phyloP scores from a whole-genome alignment of 92 coral and sea anemone genomes.

The Umimayanthus kanabou region DNA sequence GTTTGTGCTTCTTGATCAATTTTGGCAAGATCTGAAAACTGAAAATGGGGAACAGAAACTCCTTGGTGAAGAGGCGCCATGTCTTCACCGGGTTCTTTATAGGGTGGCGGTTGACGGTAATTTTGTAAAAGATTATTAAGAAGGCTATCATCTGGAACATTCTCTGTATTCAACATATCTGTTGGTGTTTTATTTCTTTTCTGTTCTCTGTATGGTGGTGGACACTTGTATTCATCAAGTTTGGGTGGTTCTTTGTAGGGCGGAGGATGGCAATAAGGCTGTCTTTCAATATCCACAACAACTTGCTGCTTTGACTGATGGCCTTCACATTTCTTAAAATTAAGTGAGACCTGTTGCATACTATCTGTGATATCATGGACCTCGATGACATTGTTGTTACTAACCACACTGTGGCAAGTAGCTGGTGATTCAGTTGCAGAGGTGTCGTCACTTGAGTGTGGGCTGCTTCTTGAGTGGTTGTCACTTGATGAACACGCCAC shows the following conservation, averaged over 20 bases:
- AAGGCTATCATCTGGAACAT: constrained; percentile 42
- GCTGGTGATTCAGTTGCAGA: constrained; percentile 19
- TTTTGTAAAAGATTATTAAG: constrained; percentile 52
- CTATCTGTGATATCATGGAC: constrained; percentile 10
- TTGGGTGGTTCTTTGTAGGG: constrained; percentile 64
- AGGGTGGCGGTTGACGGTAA: constrained; percentile 75
- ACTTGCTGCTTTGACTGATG: constrained; percentile 29
- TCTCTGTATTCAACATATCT: constrained; percentile 38
- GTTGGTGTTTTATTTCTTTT: background rate
- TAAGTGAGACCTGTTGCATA: constrained; percentile 26
- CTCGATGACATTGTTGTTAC: background rate
- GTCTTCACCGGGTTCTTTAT: constrained; percentile 36
- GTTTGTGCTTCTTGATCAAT: constrained; percentile 58
- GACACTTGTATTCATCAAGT: constrained; percentile 80
- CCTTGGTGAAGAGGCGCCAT: background rate
- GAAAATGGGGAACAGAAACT: background rate
- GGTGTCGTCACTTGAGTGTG: constrained; percentile 21
- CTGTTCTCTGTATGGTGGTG: constrained; percentile 95
- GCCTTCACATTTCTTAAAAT: constrained; percentile 25
- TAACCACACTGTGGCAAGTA: background rate
- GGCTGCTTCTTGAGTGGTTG: constrained; percentile 19
- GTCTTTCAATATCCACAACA: constrained; percentile 31
- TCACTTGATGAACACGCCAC: constrained; percentile 36
- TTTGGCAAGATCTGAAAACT: constrained; percentile 25
- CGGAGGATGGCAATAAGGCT: constrained; percentile 79